Evolutionary conservation across 2,797 vertebrate genomes (phyloP).

Genomic region (Percopsis omiscomaycus): DNA sequence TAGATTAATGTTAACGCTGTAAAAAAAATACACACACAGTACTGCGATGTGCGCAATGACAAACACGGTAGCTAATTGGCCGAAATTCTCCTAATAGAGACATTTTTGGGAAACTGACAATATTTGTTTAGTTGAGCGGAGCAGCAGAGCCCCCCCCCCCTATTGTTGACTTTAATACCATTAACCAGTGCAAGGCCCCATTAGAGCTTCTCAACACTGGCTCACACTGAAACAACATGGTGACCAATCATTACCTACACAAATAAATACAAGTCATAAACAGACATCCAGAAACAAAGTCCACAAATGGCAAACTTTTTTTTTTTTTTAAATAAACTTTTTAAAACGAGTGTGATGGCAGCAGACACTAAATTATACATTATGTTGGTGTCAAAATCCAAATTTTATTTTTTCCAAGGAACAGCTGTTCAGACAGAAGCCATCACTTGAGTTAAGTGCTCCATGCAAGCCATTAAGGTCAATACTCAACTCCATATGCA

Average conservation of each 20-base stretch:
- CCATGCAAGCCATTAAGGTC: too few species aligned
- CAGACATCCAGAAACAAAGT: constrained; percentile 48
- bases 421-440: background rate
- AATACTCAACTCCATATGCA: constrained; percentile 12
- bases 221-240: constrained; percentile 51
- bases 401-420: too few species aligned
- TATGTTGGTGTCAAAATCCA: too few species aligned
- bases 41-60: too few species aligned
- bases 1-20: too few species aligned
- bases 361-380: too few species aligned
- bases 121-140: too few species aligned
- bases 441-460: constrained; percentile 1
- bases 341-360: too few species aligned
- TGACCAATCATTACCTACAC: constrained; percentile 43
- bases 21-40: too few species aligned
- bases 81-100: background rate
- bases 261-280: constrained; percentile 68
- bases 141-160: constrained; percentile 11
- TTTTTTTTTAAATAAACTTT: background rate
- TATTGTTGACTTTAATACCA: constrained; percentile 28
- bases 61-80: too few species aligned
- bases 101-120: constrained; percentile 1
- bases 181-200: constrained; percentile 45
- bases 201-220: constrained; percentile 49
- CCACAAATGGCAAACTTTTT: constrained; percentile 24